phyloP scores from a whole-genome alignment of 2,797 vertebrate genomes.

The Myotis pilosus region DNA sequence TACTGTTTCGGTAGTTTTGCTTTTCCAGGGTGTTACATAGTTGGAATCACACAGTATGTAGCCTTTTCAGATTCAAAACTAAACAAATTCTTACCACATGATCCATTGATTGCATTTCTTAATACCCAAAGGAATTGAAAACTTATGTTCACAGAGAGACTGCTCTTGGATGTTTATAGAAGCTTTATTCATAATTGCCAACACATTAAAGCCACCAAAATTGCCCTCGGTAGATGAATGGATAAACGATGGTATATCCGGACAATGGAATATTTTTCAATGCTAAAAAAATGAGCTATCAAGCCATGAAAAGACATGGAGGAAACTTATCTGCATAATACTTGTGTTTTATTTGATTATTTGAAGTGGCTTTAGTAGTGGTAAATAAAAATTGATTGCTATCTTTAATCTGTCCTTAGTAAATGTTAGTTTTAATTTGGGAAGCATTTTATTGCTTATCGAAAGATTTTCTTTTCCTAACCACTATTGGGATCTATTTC shows the following conservation, averaged over 20 bases:
- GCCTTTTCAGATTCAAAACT: background rate
- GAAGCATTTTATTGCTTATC: conserved; percentile 2
- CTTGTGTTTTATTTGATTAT: background rate
- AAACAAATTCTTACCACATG: background rate
- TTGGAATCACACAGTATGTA: background rate
- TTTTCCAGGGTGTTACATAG: background rate
- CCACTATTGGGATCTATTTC: background rate
- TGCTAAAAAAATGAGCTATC: background rate
- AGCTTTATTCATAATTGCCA: background rate
- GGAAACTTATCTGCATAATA: background rate
- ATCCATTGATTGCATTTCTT: background rate
- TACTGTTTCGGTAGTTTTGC: background rate
- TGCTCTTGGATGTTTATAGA: background rate
- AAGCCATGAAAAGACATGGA: background rate
- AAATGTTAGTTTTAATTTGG: conserved; percentile 44
- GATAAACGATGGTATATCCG: background rate
- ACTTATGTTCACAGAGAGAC: background rate
- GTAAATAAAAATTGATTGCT: background rate
- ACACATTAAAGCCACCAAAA: background rate
- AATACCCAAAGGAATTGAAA: background rate
- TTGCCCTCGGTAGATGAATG: background rate
- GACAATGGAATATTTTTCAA: background rate
- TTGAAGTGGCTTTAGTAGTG: background rate
- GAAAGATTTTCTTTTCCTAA: background rate
- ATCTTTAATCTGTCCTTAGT: background rate